Percentiles rank a stretch among this genome's conserved stretches.
These are phyloP conservation scores for Portevinia maculata DNA, from an alignment of 2,888 invertebrate species.

Conservation along the genomic window DNA sequence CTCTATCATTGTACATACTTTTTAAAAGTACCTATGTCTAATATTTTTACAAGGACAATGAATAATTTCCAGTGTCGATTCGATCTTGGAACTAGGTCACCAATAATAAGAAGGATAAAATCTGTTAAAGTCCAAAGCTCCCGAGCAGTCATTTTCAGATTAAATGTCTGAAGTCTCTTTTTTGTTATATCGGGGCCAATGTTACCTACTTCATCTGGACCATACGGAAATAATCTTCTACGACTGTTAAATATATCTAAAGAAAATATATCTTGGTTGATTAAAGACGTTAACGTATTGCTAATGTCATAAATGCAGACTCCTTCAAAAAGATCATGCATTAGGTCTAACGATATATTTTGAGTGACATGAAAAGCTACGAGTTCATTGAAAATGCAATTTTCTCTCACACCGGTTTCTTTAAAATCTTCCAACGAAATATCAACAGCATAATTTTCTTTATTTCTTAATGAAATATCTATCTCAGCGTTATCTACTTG, in stretches of 20 bases:
- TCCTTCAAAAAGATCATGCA: conserved; percentile 75
- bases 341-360: conserved; percentile 67
- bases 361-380: conserved; percentile 64
- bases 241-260: conserved; percentile 3
- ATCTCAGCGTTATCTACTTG: conserved; percentile 9
- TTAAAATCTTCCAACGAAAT: conserved; percentile 48
- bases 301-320: conserved; percentile 64
- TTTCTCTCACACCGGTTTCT: conserved; percentile 64
- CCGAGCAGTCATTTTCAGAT: conserved; percentile 63
- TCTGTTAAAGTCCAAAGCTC: conserved; percentile 45
- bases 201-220: neutral
- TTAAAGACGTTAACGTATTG: neutral
- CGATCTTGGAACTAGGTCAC: conserved; percentile 32
- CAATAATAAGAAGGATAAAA: conserved; percentile 38
- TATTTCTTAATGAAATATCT: conserved; percentile 36
- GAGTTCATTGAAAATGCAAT: conserved; percentile 54
- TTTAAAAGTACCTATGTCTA: conserved; percentile 55
- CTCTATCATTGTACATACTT: conserved; percentile 34
- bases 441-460: conserved; percentile 59
- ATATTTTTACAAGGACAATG: conserved; percentile 51
- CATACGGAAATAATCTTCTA: neutral
- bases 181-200: neutral
- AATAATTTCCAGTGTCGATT: conserved; percentile 43
- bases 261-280: neutral
- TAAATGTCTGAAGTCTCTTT: conserved; percentile 13